These are phyloP conservation scores for Tapera naevia DNA, from an alignment of 2,797 vertebrate species.

Conservation along the genomic window DNA sequence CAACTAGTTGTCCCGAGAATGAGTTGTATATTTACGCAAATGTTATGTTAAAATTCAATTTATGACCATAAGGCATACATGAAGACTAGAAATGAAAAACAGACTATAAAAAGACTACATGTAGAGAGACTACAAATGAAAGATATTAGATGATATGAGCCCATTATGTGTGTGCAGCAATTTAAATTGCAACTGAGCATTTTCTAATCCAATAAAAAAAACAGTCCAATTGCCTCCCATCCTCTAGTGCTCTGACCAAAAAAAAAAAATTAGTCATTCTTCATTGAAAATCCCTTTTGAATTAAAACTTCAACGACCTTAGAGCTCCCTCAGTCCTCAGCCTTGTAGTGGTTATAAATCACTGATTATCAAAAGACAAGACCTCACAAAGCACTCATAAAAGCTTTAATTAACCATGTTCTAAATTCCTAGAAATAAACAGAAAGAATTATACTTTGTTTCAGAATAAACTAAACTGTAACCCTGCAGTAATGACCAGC, in stretches of 20 bases:
- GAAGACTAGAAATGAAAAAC: not conserved
- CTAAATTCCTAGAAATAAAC: not conserved
- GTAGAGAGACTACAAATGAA: not conserved
- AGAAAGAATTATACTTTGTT: not conserved
- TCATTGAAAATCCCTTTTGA: not conserved
- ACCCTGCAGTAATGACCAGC: not conserved
- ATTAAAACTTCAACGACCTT: not conserved
- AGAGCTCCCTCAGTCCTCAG: not conserved
- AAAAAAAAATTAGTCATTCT: not conserved
- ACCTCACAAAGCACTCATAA: not conserved
- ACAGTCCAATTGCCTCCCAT: accelerated
- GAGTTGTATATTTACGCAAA: not conserved
- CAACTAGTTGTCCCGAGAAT: not conserved
- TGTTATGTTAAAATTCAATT: not conserved
- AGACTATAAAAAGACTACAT: not conserved
- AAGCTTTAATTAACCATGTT: not conserved
- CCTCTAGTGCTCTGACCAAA: not conserved
- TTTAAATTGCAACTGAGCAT: not conserved
- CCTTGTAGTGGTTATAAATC: not conserved
- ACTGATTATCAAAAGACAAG: not conserved
- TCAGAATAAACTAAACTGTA: not conserved
- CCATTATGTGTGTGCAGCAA: not conserved
- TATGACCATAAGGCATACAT: not conserved
- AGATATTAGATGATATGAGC: not conserved
- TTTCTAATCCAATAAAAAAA: not conserved